These are phyloP conservation scores for Therioaphis trifolii DNA, from an alignment of 2,888 invertebrate genomes.

Conservation along the genomic window DNA sequence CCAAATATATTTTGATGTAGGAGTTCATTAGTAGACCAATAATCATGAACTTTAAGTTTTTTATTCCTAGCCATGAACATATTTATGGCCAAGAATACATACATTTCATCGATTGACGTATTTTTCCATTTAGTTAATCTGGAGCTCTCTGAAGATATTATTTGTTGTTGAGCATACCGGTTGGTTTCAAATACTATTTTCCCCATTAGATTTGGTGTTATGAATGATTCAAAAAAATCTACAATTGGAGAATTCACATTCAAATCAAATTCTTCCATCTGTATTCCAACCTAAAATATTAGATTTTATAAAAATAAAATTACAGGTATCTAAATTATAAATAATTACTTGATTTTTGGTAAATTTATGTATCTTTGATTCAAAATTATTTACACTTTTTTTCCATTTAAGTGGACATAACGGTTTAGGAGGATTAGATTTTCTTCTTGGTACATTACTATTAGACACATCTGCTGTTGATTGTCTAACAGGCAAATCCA, in stretches of 20 bases:
- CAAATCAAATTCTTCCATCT: constrained; percentile 6
- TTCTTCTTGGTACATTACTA: not conserved
- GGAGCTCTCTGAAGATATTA: not conserved
- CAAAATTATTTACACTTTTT: not conserved
- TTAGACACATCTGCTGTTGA: not conserved
- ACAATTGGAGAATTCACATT: not conserved
- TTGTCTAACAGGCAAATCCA: not conserved
- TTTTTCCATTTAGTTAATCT: not conserved
- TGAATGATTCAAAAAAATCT: constrained; percentile 13
- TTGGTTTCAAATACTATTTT: constrained; percentile 16
- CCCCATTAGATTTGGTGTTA: constrained; percentile 2
- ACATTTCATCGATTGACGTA: constrained; percentile 17
- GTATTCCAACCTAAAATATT: constrained; percentile 11
- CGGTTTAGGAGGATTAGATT: not conserved
- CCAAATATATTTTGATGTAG: constrained; percentile 16
- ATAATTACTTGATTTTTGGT: not conserved
- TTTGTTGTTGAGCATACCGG: not conserved
- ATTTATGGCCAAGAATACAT: not conserved
- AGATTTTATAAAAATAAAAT: constrained; percentile 2
- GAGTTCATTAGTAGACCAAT: constrained; percentile 10
- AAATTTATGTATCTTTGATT: not conserved
- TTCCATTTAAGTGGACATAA: not conserved
- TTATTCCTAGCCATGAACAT: constrained; percentile 20
- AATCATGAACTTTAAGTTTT: not conserved
- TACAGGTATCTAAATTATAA: not conserved